phyloP scores from a whole-genome alignment of 2,888 invertebrate genomes.

The Agelastica alni region DNA sequence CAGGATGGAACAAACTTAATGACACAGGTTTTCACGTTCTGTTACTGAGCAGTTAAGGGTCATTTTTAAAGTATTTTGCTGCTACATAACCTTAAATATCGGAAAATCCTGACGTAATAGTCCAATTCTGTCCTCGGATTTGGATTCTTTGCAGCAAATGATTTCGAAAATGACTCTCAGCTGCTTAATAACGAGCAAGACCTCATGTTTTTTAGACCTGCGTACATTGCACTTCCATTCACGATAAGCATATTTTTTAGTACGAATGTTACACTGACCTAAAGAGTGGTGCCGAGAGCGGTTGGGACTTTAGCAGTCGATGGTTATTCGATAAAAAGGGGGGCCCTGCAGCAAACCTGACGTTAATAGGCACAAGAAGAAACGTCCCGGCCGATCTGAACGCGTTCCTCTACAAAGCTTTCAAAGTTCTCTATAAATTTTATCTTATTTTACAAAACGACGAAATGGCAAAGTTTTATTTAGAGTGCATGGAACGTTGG shows the following conservation, averaged over 20 bases:
- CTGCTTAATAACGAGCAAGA: too few species aligned
- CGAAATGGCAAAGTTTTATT: conserved; percentile 61
- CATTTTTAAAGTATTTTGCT: too few species aligned
- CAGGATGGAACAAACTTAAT: too few species aligned
- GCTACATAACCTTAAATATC: too few species aligned
- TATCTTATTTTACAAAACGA: conserved; percentile 60
- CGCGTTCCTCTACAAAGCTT: conserved; percentile 72
- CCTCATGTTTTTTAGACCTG: too few species aligned
- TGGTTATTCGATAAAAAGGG: conserved; percentile 71
- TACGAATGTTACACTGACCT: conserved; percentile 64
- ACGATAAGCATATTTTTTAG: conserved; percentile 27
- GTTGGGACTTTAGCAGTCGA: conserved; percentile 85
- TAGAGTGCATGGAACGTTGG: conserved; percentile 53
- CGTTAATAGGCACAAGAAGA: conserved; percentile 66
- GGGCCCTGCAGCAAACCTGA: conserved; percentile 55
- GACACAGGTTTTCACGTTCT: too few species aligned
- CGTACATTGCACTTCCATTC: too few species aligned
- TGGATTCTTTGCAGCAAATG: too few species aligned
- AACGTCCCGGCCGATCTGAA: conserved; percentile 85
- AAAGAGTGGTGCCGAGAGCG: conserved; percentile 70
- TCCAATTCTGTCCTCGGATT: too few species aligned
- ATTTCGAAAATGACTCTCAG: too few species aligned
- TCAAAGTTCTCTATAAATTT: conserved; percentile 66
- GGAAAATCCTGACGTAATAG: too few species aligned
- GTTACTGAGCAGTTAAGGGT: too few species aligned